Evolutionary conservation across 2,113 vertebrate species (phyloP), one percentile per base, ranked within the genome.

Genomic region (Turdus rufiventris): DNA sequence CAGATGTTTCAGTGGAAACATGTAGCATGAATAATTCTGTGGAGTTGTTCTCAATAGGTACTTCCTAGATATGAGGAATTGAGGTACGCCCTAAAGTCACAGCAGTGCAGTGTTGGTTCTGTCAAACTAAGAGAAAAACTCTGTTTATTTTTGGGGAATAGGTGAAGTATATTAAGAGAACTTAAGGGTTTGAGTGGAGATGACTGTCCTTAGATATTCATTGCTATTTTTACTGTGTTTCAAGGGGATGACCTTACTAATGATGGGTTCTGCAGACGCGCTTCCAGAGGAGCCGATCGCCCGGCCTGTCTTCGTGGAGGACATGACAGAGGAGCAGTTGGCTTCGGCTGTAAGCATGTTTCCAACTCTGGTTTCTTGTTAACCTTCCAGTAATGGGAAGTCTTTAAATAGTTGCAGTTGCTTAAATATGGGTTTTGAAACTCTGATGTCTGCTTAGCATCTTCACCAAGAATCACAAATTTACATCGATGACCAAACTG

Each of bases 271-370:
- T 0, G 99, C 99, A 43, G 99, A 99, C 1, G 99, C 99, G 3
- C 98, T 99, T 82, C 99, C 99, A 0, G 99, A 99, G 85, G 99
- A 99, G 78, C 99, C 99, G 2, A 87, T 98, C 34, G 98, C 98
- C 74, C 98, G 99, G 33, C 99, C 99, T 17, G 98, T 99, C 97
- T 99, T 99, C 85, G 98, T 99, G 8, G 99, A 99, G 97, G 99
- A 99, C 96, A 99, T 99, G 99, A 99, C 99, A 28, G 99, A 99
- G 96, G 99, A 99, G 94, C 99, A 99, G 98, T 95, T 99, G 88
- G 99, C 99, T 62, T 99, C 99, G 45, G 99, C 99, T 75, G 99
- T 99, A 98, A 98, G 99, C 97, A 5, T 48, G 1, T 60, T 67
- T 72, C 48, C 65, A 7, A 12, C 50, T 40, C 63, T 12, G 15